These are phyloP conservation scores for Sorex maritimensis DNA, from an alignment of 2,797 vertebrate species.

Conservation along the genomic window DNA sequence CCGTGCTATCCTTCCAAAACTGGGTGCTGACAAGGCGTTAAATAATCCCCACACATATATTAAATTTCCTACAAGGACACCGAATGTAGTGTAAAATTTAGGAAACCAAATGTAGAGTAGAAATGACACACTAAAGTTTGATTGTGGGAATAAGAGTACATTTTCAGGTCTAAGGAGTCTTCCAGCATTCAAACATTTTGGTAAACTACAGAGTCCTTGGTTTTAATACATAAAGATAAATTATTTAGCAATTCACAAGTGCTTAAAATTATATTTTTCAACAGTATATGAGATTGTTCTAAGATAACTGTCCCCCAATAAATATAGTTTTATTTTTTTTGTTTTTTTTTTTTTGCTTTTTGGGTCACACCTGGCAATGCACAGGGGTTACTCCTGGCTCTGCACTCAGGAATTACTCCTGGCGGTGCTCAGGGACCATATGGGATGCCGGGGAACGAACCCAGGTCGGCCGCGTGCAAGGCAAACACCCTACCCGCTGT, in stretches of 20 bases:
- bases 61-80: neutral
- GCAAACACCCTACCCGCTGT: no score
- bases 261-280: neutral
- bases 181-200: slow-evolving; percentile 2
- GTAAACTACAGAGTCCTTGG: neutral
- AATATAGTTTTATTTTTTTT: neutral
- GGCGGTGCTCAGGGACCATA: no score
- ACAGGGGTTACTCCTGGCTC: no score
- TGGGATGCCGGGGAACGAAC: no score
- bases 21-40: neutral
- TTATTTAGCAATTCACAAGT: neutral
- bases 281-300: neutral
- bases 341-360: neutral
- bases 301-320: neutral
- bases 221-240: neutral
- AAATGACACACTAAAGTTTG: neutral
- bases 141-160: neutral
- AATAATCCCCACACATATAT: neutral
- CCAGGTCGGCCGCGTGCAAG: no score
- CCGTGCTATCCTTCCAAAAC: neutral
- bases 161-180: neutral
- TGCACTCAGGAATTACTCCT: no score
- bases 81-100: neutral
- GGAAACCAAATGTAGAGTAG: neutral
- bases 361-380: no score